Evolutionary conservation across 2,888 invertebrate species (phyloP), one percentile per base, ranked within the genome.

Genomic region (Mimumesa dahlbomi): DNA sequence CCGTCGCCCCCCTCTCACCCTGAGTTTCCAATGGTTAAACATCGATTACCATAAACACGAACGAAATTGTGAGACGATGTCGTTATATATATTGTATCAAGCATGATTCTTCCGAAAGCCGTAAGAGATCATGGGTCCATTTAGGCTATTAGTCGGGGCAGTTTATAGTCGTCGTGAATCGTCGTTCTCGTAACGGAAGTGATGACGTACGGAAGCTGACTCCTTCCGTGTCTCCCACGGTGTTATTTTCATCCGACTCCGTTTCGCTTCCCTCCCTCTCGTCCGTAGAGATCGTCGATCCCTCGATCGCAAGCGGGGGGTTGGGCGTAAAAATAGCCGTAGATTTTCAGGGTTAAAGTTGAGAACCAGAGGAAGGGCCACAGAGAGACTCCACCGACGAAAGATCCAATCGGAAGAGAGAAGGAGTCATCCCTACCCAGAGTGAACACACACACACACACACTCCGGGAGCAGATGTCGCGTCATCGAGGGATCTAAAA

Each of bases 381-480:
- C 16, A 19, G n/a, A 65, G 50, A 9, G 19, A 6, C n/a, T 11
- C 34, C 14, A 9, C 3, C 13, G 56, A n/a, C 50, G 49, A 59
- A 46, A 16, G 54, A 57, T 25, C 62, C 63, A 64, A 70, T 77
- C 48, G 50, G 19, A 9, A 18, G 50, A 9, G 50, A 9, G 42
- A 14, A 16, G 43, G 1, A 16, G 25, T n/a, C 46, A 58, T 58
- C 67, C 63, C 65, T 57, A 56, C 53, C 56, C 54, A 13, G 2
- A 11, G 2, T 2, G 14, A 11, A n/a, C n/a, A n/a, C n/a, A n/a
- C n/a, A 16, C 19, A 2, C n/a, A 58, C 36, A 43, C 16, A 19
- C 22, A 19, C 22, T 36, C 29, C 38, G 21, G n/a, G 19, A 52
- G 34, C 66, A 64, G 64, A 75, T 66, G 68, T 77, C 74, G 64